These are phyloP conservation scores for Neopelma chrysocephalum DNA, from an alignment of 2,797 vertebrate species.

Conservation along the genomic window DNA sequence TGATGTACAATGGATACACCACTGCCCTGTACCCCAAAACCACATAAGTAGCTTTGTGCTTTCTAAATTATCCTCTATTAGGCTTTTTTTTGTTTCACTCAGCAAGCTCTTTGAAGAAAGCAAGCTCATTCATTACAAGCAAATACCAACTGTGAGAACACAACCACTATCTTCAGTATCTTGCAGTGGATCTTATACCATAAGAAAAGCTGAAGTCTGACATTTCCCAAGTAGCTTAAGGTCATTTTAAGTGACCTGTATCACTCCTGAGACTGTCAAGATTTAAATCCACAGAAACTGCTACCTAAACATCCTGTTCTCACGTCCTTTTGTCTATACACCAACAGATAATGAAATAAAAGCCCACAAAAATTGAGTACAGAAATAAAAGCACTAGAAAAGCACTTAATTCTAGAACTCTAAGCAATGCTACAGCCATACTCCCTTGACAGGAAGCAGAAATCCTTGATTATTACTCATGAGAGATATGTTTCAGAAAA, in stretches of 20 bases:
- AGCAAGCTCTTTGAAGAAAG: neutral
- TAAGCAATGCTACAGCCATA: neutral
- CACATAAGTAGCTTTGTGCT: neutral
- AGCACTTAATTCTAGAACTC: neutral
- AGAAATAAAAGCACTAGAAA: neutral
- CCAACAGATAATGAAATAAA: neutral
- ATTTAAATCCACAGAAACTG: neutral
- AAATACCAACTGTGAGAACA: neutral
- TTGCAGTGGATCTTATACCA: neutral
- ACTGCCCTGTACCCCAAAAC: neutral
- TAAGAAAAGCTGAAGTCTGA: neutral
- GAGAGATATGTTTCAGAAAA: neutral
- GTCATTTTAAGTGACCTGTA: neutral
- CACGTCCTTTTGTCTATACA: neutral
- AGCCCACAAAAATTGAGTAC: neutral
- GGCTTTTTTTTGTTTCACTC: neutral
- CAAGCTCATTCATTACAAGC: neutral
- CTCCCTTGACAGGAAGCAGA: neutral
- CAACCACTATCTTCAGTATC: neutral
- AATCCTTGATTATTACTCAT: neutral
- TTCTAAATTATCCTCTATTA: neutral
- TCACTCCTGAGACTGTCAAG: neutral
- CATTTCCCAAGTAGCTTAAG: neutral
- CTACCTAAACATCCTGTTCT: neutral
- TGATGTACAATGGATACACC: neutral